Percentiles rank a stretch among this genome's conserved stretches.
Evolutionary conservation across 2,113 vertebrate genomes (phyloP).

Genomic region (Desmodus rotundus): DNA sequence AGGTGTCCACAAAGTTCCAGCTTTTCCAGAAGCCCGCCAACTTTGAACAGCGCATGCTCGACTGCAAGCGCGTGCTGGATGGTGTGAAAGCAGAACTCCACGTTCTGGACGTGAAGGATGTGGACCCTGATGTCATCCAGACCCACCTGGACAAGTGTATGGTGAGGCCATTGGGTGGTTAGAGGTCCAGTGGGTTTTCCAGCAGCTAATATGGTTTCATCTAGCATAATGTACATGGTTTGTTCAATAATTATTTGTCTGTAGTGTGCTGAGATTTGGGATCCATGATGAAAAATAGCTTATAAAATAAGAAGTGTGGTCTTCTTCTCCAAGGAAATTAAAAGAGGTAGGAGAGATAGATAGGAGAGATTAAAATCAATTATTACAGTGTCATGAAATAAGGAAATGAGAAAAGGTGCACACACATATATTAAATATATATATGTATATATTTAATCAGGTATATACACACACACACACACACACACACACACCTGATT

Average conservation of each 20-base stretch:
- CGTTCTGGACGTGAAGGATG: conserved; percentile 87
- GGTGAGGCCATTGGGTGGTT: conserved; percentile 78
- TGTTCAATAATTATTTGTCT: not conserved
- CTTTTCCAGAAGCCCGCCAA: conserved; percentile 99
- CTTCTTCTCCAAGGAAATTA: not conserved
- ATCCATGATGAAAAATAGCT: not conserved
- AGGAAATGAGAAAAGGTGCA: not conserved
- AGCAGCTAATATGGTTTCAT: not conserved
- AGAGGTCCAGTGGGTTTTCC: not conserved
- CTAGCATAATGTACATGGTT: not conserved
- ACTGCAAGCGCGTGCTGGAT: conserved; percentile 93
- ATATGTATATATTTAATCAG: not conserved
- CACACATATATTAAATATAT: not conserved
- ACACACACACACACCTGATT: not conserved
- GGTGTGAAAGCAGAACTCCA: conserved; percentile 91
- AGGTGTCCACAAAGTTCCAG: conserved; percentile 96
- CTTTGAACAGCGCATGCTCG: conserved; percentile 98
- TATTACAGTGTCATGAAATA: not conserved
- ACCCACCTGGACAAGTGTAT: conserved; percentile 91
- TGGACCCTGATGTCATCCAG: conserved; percentile 92
- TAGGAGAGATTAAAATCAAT: not conserved
- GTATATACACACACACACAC: not conserved
- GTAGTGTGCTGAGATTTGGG: not conserved
- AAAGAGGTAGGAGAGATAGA: not conserved
- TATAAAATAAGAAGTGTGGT: not conserved